Percentiles rank a stretch among this genome's conserved stretches.
phyloP scores from a whole-genome alignment of 2,888 invertebrate genomes.

The Cheilosia variabilis region DNA sequence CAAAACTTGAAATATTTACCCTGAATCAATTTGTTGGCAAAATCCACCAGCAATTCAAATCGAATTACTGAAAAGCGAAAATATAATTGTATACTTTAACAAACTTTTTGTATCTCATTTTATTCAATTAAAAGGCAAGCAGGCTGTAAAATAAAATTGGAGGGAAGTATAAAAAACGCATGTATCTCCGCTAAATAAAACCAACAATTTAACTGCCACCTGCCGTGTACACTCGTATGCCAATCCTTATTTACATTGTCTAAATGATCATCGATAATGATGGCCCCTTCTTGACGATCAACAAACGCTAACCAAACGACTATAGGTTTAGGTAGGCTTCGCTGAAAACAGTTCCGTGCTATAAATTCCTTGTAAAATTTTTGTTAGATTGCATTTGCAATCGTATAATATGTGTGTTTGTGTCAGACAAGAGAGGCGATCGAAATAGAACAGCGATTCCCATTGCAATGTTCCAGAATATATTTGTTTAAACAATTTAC shows the following conservation, averaged over 20 bases:
- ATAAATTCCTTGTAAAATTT: conserved; percentile 11
- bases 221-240: neutral
- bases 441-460: conserved; percentile 16
- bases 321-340: neutral
- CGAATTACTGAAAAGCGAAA: neutral
- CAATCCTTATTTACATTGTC: conserved; percentile 22
- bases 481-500: conserved; percentile 37
- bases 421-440: conserved; percentile 15
- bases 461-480: conserved; percentile 26
- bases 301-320: conserved; percentile 28
- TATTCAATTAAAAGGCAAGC: conserved; percentile 34
- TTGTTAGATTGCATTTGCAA: conserved; percentile 4
- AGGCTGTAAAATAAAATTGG: conserved; percentile 11
- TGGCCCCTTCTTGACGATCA: conserved; percentile 37
- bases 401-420: neutral
- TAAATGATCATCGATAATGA: neutral
- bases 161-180: neutral
- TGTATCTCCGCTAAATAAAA: neutral
- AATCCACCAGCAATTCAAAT: too few relatives aligned
- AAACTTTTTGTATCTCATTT: conserved; percentile 18
- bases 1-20: too few relatives aligned
- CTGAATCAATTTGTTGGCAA: too few relatives aligned
- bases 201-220: neutral
- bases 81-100: conserved; percentile 28
- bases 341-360: conserved; percentile 8